Conservation (phyloP, 2,797 vertebrate genomes). For the Eutrigla gurnardus region DNA sequence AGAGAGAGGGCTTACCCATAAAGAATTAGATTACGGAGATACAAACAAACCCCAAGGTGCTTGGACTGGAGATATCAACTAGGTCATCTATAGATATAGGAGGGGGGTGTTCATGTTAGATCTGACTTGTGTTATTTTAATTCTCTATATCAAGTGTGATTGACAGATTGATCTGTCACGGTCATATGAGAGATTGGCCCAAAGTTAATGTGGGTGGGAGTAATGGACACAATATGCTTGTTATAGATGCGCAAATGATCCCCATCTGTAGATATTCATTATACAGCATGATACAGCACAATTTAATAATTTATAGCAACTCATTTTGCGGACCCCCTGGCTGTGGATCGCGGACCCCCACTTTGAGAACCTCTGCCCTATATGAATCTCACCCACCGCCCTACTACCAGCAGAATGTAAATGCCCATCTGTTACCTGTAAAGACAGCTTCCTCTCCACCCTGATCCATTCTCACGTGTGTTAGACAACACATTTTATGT, state of each 20-base stretch:
- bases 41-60: slow-evolving; percentile 35
- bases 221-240: too few species aligned
- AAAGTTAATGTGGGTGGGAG: too few species aligned
- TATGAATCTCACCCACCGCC: not conserved
- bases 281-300: too few species aligned
- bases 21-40: slow-evolving; percentile 35
- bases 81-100: slow-evolving; percentile 27
- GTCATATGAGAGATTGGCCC: too few species aligned
- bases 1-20: slow-evolving; percentile 35
- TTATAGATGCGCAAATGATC: too few species aligned
- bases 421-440: slow-evolving; percentile 4
- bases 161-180: too few species aligned
- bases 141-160: not conserved
- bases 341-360: too few species aligned
- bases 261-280: too few species aligned
- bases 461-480: not conserved
- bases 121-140: not conserved
- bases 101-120: not conserved
- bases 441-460: slow-evolving; percentile 9
- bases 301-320: too few species aligned
- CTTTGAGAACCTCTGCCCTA: too few species aligned
- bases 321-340: too few species aligned
- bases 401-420: slow-evolving; percentile 1
- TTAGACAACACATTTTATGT: slow-evolving; percentile 1
- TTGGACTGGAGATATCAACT: slow-evolving; percentile 36